Conservation (phyloP, 2,888 invertebrate genomes). For the Phania funesta region DNA sequence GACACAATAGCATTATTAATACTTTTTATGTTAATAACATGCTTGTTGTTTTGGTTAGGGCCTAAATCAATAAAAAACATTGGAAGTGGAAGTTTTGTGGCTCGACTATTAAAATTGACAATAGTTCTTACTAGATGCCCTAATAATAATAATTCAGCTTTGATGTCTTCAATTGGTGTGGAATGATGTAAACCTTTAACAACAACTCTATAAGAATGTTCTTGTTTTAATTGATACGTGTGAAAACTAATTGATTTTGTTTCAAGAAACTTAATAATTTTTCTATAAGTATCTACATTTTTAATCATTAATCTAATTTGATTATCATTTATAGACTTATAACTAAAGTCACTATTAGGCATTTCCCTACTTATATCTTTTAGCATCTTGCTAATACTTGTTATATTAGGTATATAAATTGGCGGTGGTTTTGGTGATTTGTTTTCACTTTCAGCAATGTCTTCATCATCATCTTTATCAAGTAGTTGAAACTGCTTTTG, state of each 20-base stretch:
- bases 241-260: background rate
- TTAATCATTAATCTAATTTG: background rate
- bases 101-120: too few relatives aligned
- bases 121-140: slow-evolving; percentile 11
- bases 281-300: slow-evolving; percentile 1
- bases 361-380: background rate
- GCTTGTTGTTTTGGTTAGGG: too few relatives aligned
- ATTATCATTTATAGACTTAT: slow-evolving; percentile 6
- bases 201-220: background rate
- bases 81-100: too few relatives aligned
- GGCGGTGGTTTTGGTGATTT: background rate
- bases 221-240: slow-evolving; percentile 1
- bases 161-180: slow-evolving; percentile 21
- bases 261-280: background rate
- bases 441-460: background rate
- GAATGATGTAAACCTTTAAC: background rate
- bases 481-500: slow-evolving; percentile 7
- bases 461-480: background rate
- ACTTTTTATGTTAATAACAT: too few relatives aligned
- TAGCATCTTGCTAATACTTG: background rate
- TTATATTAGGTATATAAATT: background rate
- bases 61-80: too few relatives aligned
- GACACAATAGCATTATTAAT: too few relatives aligned
- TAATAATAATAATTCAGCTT: slow-evolving; percentile 3
- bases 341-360: background rate